Conservation (phyloP, 2,888 invertebrate genomes). For the Cremastobaeus sp. region DNA sequence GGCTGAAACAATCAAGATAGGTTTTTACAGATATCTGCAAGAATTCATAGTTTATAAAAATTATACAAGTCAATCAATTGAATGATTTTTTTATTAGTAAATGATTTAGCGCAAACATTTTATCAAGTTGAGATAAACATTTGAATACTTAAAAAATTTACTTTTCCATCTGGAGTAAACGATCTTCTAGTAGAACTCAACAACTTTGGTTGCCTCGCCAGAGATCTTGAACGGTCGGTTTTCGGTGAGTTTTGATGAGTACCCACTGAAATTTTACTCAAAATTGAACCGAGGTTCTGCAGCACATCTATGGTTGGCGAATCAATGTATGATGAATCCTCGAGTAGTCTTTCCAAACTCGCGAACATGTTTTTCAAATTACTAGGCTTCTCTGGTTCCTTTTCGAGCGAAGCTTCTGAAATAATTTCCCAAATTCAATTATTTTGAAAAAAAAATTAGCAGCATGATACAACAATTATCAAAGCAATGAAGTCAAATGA, state of each 20-base stretch:
- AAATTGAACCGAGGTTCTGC: constrained; percentile 65
- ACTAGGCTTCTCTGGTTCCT: constrained; percentile 24
- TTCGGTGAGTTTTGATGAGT: not conserved
- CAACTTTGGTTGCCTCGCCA: constrained; percentile 1
- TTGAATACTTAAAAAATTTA: not conserved
- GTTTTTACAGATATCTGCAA: not conserved
- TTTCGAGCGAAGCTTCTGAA: not conserved
- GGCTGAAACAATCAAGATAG: not conserved
- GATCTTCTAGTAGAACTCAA: not conserved
- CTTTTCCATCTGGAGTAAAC: constrained; percentile 27
- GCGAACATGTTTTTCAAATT: constrained; percentile 19
- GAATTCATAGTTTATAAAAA: not conserved
- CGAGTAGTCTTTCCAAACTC: constrained; percentile 67
- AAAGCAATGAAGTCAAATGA: no score
- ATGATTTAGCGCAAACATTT: constrained; percentile 10
- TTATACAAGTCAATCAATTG: not conserved
- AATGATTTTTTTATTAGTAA: not conserved
- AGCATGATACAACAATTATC: no score
- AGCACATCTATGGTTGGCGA: constrained; percentile 63
- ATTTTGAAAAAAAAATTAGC: not conserved
- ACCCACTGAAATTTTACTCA: constrained; percentile 59
- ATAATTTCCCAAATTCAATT: not conserved
- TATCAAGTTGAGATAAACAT: constrained; percentile 27
- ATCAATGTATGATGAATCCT: constrained; percentile 61
- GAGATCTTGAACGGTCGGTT: not conserved